These are phyloP conservation scores for Oscheius onirici DNA, from an alignment of 2,888 invertebrate genomes.

Conservation along the genomic window DNA sequence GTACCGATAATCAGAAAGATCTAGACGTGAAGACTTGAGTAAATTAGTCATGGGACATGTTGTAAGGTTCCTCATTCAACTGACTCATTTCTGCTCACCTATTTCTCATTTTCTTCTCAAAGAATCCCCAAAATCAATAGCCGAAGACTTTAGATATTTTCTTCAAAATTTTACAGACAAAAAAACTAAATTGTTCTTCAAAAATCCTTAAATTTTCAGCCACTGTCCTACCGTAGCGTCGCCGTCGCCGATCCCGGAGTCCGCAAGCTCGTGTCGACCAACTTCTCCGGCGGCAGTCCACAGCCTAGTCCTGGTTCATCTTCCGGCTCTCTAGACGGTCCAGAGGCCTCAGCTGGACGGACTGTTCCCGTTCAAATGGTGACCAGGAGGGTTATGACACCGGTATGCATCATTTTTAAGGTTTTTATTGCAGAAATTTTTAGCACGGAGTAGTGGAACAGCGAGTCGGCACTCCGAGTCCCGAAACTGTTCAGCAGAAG, in stretches of 20 bases:
- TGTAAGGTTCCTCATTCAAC: too few relatives aligned
- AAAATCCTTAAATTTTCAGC: too few relatives aligned
- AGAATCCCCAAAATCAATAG: too few relatives aligned
- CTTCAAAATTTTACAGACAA: too few relatives aligned
- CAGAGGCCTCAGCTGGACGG: background rate
- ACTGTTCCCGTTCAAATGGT: background rate
- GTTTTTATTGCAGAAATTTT: background rate
- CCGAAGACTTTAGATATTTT: too few relatives aligned
- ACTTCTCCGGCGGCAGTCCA: background rate
- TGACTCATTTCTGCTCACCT: too few relatives aligned
- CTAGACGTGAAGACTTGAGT: too few relatives aligned
- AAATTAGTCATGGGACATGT: too few relatives aligned
- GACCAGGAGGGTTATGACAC: background rate
- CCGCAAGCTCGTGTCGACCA: background rate
- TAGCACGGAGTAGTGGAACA: slow-evolving; percentile 9
- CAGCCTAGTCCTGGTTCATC: slow-evolving; percentile 1
- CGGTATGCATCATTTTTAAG: background rate
- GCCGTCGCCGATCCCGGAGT: background rate
- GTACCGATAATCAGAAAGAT: too few relatives aligned
- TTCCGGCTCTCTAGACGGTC: background rate
- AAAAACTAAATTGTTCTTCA: too few relatives aligned
- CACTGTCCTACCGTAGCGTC: too few relatives aligned
- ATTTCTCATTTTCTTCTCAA: too few relatives aligned
- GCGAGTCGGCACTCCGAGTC: background rate
- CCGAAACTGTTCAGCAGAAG: background rate